These are phyloP conservation scores for Hemaris fuciformis DNA, from an alignment of 2,888 invertebrate genomes.

Conservation along the genomic window DNA sequence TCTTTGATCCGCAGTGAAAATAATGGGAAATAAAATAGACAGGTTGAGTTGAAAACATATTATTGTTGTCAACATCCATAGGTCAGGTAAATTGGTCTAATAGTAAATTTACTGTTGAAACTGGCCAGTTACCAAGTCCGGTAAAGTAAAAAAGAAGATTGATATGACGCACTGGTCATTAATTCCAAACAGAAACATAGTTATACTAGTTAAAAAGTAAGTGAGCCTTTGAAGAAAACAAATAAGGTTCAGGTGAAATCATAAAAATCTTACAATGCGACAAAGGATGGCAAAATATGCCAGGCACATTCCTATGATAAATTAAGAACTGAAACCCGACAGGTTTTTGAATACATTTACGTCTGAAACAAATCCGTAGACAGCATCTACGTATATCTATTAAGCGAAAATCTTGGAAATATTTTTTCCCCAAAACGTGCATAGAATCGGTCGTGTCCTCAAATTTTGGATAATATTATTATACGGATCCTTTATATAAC, in stretches of 20 bases:
- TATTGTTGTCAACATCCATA: too few species aligned
- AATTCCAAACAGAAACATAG: not conserved
- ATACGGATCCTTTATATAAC: not conserved
- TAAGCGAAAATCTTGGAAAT: constrained; percentile 4
- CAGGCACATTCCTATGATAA: constrained; percentile 7
- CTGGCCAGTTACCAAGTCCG: too few species aligned
- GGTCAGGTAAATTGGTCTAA: too few species aligned
- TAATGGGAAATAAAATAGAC: too few species aligned
- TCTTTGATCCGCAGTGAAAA: too few species aligned
- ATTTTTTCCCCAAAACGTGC: constrained; percentile 4
- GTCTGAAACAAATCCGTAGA: not conserved
- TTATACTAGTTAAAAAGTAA: not conserved
- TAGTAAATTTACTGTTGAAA: too few species aligned
- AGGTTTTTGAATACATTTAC: constrained; percentile 1
- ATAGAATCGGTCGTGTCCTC: not conserved
- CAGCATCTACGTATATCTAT: constrained; percentile 6
- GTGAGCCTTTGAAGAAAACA: not conserved
- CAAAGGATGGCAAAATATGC: constrained; percentile 4
- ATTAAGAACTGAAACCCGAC: constrained; percentile 1
- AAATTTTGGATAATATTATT: not conserved
- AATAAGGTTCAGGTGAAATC: not conserved
- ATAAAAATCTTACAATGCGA: not conserved
- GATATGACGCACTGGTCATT: too few species aligned
- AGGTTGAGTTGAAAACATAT: too few species aligned
- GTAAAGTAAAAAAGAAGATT: too few species aligned